Evolutionary conservation across 2,797 vertebrate genomes (phyloP).

Genomic region (Gymnoscopelus braueri): DNA sequence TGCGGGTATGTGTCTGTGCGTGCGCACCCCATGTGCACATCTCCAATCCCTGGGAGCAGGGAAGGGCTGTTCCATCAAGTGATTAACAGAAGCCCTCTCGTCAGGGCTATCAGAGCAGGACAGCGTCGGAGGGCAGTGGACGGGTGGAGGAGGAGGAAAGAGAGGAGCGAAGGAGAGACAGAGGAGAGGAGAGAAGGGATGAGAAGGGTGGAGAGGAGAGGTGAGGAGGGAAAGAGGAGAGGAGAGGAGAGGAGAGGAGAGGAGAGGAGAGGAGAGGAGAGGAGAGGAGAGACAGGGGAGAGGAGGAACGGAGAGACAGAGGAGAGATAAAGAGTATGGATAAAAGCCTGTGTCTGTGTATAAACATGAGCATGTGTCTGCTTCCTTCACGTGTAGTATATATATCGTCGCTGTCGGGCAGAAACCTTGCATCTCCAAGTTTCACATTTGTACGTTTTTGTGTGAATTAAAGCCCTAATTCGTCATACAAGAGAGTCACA

Average conservation of each 20-base stretch:
- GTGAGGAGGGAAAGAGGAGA: neutral
- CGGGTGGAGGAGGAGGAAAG: neutral
- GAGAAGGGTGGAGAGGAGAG: neutral
- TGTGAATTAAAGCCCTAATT: too few relatives aligned
- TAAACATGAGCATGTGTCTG: too few relatives aligned
- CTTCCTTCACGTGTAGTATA: too few relatives aligned
- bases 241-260: neutral
- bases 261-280: neutral
- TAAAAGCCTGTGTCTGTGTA: too few relatives aligned
- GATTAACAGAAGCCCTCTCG: constrained; percentile 56
- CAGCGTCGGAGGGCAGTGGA: constrained; percentile 27
- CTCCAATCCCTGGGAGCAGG: neutral
- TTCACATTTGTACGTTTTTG: too few relatives aligned
- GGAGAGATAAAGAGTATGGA: too few relatives aligned
- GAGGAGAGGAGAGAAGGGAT: neutral
- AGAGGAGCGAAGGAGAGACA: constrained; percentile 1
- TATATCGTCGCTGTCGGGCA: too few relatives aligned
- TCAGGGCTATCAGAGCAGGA: constrained; percentile 41
- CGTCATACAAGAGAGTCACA: too few relatives aligned
- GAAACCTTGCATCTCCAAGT: too few relatives aligned
- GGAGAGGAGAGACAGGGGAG: neutral
- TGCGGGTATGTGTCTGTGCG: constrained; percentile 7
- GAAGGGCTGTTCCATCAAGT: constrained; percentile 48
- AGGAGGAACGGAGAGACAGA: neutral
- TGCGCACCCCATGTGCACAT: neutral